phyloP scores from a whole-genome alignment of 64 coral and sea anemone genomes.

The Catalaphyllia jardinei region DNA sequence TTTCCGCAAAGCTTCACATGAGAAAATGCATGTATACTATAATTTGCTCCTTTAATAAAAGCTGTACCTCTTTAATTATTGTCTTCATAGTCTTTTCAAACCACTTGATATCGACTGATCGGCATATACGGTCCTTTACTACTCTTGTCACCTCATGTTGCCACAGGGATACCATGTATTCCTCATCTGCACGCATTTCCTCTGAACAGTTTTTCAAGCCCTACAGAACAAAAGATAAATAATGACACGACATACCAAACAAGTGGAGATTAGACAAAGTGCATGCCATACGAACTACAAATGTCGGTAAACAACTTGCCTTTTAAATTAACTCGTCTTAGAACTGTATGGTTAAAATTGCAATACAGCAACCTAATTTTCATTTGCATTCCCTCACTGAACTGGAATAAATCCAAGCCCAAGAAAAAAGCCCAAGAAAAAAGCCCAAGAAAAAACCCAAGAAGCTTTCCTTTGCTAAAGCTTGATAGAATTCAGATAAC shows the following conservation, averaged over 20 bases:
- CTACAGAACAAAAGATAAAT: constrained; percentile 30
- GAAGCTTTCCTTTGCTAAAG: no score
- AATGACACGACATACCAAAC: not conserved
- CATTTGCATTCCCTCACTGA: no score
- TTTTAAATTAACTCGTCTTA: no score
- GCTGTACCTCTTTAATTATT: constrained; percentile 73
- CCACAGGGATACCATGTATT: constrained; percentile 97
- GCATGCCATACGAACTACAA: no score
- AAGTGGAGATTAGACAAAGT: not conserved
- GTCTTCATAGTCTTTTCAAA: constrained; percentile 90
- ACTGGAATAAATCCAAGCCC: no score
- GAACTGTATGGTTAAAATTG: no score
- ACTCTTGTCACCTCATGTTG: constrained; percentile 88
- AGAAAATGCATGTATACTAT: not conserved
- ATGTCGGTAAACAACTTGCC: no score
- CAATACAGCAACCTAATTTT: no score
- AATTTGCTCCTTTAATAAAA: not conserved
- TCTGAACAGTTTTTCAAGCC: constrained; percentile 96
- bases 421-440: no score
- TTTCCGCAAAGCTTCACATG: not conserved
- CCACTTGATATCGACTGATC: constrained; percentile 84
- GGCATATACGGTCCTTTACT: constrained; percentile 84
- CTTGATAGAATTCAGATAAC: no score
- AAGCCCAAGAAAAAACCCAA: no score
- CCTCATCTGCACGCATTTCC: constrained; percentile 96